Evolutionary conservation across 2,797 vertebrate species (phyloP).

Genomic region (Emydoidea blandingii): DNA sequence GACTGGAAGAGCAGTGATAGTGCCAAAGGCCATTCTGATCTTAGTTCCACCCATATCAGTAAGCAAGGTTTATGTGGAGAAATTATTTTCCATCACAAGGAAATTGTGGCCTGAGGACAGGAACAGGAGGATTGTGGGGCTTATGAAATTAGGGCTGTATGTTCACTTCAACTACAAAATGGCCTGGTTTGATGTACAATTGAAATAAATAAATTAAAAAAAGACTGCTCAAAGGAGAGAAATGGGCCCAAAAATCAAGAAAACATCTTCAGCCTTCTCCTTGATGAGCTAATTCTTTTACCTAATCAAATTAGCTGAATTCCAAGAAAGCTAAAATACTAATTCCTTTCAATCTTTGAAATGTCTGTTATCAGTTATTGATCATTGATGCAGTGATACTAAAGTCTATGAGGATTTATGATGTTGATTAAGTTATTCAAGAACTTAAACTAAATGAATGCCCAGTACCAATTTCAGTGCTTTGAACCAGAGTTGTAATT

Average conservation of each 20-base stretch:
- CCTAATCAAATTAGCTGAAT: background rate
- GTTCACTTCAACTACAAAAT: background rate
- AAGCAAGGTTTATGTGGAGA: background rate
- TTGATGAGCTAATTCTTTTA: background rate
- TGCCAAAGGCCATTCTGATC: background rate
- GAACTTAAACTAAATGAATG: background rate
- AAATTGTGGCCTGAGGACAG: background rate
- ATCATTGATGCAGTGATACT: background rate
- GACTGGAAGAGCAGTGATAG: background rate
- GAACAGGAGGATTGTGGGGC: background rate
- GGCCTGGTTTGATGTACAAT: background rate
- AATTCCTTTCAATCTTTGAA: background rate
- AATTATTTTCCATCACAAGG: background rate
- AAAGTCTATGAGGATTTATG: conserved; percentile 1
- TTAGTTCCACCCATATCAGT: background rate
- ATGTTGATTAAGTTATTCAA: background rate
- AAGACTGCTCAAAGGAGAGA: background rate
- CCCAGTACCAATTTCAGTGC: background rate
- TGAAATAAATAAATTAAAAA: background rate
- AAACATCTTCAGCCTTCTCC: background rate
- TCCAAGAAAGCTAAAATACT: background rate
- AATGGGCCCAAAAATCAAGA: background rate
- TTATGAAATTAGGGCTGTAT: background rate
- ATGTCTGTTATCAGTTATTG: background rate
- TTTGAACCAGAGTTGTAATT: background rate